Conservation (phyloP, 2,113 vertebrate genomes). For the Carassius auratus region DNA sequence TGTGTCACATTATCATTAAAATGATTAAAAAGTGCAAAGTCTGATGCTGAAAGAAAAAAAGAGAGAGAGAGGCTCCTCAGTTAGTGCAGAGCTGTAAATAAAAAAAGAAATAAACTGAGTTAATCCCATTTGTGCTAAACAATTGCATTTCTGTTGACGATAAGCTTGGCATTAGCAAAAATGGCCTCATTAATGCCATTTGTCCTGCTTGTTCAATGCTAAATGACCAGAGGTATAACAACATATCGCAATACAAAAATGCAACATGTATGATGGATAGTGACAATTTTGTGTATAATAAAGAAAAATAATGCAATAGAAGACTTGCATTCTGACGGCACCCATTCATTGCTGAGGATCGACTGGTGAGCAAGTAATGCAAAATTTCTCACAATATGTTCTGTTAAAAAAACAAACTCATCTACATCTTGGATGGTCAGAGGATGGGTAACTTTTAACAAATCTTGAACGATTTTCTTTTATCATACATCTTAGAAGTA, state of each 20-base stretch:
- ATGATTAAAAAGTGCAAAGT: neutral
- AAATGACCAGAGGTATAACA: neutral
- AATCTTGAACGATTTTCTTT: neutral
- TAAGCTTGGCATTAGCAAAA: neutral
- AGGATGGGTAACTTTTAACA: too few relatives aligned
- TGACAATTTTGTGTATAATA: neutral
- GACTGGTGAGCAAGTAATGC: neutral
- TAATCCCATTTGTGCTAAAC: neutral
- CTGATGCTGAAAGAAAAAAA: neutral
- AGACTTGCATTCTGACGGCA: too few relatives aligned
- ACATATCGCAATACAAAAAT: neutral
- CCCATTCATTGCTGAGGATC: neutral
- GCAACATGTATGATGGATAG: neutral
- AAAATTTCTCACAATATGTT: neutral
- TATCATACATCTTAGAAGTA: neutral
- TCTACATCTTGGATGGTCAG: too few relatives aligned
- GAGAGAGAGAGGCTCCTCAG: constrained; percentile 1
- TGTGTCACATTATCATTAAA: neutral
- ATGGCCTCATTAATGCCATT: neutral
- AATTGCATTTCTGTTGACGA: neutral
- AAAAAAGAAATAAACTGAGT: constrained; percentile 9
- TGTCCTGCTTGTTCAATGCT: neutral
- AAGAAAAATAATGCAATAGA: neutral
- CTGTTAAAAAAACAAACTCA: too few relatives aligned
- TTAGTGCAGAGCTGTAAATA: neutral